A percentile compares a stretch with the other conserved stretches of the same genome.
Conservation (phyloP, 2,113 vertebrate genomes). For the Gymnorhina tibicen region DNA sequence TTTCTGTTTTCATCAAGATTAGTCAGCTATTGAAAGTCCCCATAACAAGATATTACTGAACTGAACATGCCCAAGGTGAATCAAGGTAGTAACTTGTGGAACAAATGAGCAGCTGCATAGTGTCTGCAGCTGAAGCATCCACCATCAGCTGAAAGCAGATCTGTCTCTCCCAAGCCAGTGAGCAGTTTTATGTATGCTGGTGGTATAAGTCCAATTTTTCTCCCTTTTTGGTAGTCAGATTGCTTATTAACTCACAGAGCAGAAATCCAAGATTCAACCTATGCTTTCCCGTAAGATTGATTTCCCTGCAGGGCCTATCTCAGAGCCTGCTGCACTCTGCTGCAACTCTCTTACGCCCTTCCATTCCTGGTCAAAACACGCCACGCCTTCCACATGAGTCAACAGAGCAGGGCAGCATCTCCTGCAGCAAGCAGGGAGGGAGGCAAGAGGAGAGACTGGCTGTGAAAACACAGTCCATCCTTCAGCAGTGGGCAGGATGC, state of each 20-base stretch:
- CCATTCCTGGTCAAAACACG: constrained; percentile 5
- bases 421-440: background rate
- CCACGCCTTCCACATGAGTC: constrained; percentile 50
- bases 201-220: background rate
- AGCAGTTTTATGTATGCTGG: background rate
- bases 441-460: background rate
- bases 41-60: background rate
- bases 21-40: background rate
- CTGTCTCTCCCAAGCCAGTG: background rate
- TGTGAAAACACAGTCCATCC: background rate
- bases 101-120: background rate
- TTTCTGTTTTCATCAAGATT: background rate
- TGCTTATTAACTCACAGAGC: background rate
- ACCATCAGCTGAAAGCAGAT: background rate
- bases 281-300: background rate
- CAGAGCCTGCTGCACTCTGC: background rate
- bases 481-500: background rate
- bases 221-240: constrained; percentile 5
- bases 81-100: background rate
- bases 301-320: constrained; percentile 2
- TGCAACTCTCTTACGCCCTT: background rate
- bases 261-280: constrained; percentile 35
- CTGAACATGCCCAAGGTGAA: background rate
- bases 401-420: background rate
- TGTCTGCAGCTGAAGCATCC: background rate